Evolutionary conservation across 2,113 vertebrate species (phyloP), one percentile per base, ranked within the genome.

Genomic region (Albula goreensis): DNA sequence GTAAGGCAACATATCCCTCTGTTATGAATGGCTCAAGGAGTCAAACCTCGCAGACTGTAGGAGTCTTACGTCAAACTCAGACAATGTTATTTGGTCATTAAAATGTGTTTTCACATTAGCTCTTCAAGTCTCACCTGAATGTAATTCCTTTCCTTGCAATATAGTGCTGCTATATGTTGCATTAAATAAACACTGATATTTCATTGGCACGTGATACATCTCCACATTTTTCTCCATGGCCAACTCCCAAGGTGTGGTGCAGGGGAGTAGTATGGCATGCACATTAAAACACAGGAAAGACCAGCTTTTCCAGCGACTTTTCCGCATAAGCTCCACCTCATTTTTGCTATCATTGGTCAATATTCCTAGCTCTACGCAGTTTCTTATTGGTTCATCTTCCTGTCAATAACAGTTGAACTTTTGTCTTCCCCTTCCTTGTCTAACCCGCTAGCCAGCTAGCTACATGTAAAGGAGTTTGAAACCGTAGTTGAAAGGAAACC

Each of bases 361-460:
- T 0, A 0, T 51, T 7, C 49, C 19, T 10, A 80, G 4, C 56
- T 11, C 22, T 77, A 8, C n/a, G 50, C 51, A 15, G 11, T 13
- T 22, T 19, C 2, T 89, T 4, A 94, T 95, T 95, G 93, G 93
- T 82, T 7, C 0, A 25, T 3, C 0, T 78, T 48, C 50, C 85
- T 93, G 93, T 93, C 92, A 90, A 87, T 90, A 15, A 86, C 49
- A 17, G 48, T 88, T 88, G 78, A 88, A 89, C 82, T 66, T 49
- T 85, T 87, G 25, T 10, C 48, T 80, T 80, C 81, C 78, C 15
- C 87, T 93, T 92, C 92, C 90, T 89, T 88, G 86, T 91, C 79
- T 56, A 11, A 19, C 60, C 15, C 3, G 60, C 22, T 66, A 66
- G 60, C 15, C 60, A 66, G 70, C 70, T 74, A 25, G 70, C n/a